Evolutionary conservation across 92 coral and sea anemone genomes (phyloP).

Genomic region (Muricea muricata): DNA sequence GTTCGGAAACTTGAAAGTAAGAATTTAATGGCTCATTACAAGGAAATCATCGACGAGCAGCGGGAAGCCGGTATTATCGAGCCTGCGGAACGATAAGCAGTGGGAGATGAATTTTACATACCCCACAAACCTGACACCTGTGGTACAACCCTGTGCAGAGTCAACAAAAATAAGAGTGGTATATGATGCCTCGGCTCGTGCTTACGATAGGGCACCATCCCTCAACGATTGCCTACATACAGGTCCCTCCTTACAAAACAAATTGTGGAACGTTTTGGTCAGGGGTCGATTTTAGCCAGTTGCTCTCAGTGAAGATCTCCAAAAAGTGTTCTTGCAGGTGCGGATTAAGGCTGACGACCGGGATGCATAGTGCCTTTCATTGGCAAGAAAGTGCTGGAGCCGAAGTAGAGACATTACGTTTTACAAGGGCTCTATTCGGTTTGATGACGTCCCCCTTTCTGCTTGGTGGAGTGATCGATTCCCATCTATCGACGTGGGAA

Average conservation of each 20-base stretch:
- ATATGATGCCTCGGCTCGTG: conserved; percentile 1
- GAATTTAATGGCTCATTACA: no score
- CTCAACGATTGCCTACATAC: not conserved
- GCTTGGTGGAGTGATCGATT: not conserved
- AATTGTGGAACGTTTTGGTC: not conserved
- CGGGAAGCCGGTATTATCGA: no score
- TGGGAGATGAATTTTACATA: not conserved
- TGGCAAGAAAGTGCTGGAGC: not conserved
- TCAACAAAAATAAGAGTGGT: no score
- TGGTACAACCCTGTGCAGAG: not conserved
- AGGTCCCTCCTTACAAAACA: not conserved
- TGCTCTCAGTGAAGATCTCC: not conserved
- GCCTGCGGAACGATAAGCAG: no score
- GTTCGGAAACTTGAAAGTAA: no score
- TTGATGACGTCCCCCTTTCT: not conserved
- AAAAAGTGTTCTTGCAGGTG: conserved; percentile 2
- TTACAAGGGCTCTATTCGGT: not conserved
- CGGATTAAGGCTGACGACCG: conserved; percentile 1
- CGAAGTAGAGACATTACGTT: not conserved
- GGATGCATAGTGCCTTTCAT: not conserved
- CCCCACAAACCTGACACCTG: not conserved
- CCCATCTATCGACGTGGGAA: not conserved
- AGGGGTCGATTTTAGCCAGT: not conserved
- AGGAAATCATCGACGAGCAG: no score
- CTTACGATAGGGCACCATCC: not conserved